A percentile compares a stretch with the other conserved stretches of the same genome.
Conservation (phyloP, 2,888 invertebrate genomes). For the Blastobasis adustella region DNA sequence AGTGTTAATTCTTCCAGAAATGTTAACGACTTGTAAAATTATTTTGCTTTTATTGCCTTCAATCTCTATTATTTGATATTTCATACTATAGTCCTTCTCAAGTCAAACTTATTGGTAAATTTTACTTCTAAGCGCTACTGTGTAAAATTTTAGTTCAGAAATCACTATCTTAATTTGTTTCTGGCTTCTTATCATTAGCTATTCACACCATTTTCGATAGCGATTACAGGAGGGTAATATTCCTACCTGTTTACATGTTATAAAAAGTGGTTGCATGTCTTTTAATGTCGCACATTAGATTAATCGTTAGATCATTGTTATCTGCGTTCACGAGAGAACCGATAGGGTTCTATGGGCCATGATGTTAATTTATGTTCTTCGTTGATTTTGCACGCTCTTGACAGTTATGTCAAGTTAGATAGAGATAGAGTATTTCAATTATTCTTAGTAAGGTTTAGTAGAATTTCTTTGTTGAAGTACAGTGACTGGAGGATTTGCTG, state of each 20-base stretch:
- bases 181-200: constrained; percentile 46
- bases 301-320: too few species aligned
- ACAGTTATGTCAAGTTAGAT: too few species aligned
- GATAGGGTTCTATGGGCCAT: too few species aligned
- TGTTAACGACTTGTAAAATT: constrained; percentile 29
- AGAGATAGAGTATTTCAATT: neutral
- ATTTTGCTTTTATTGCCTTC: constrained; percentile 32
- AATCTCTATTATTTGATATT: constrained; percentile 25
- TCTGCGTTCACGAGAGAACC: too few species aligned
- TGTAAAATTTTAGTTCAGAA: constrained; percentile 61
- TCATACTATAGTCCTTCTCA: constrained; percentile 19
- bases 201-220: constrained; percentile 60
- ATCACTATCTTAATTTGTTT: constrained; percentile 43
- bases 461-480: too few species aligned
- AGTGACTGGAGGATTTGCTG: neutral
- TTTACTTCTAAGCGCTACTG: constrained; percentile 45
- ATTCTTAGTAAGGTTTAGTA: neutral
- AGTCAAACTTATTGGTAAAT: constrained; percentile 26
- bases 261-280: neutral
- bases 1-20: too few species aligned
- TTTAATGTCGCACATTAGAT: too few species aligned
- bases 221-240: constrained; percentile 14
- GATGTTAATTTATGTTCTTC: too few species aligned
- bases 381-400: too few species aligned
- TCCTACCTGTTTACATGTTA: neutral